Conservation (phyloP, 2,797 vertebrate species). For the Valencia hispanica region DNA sequence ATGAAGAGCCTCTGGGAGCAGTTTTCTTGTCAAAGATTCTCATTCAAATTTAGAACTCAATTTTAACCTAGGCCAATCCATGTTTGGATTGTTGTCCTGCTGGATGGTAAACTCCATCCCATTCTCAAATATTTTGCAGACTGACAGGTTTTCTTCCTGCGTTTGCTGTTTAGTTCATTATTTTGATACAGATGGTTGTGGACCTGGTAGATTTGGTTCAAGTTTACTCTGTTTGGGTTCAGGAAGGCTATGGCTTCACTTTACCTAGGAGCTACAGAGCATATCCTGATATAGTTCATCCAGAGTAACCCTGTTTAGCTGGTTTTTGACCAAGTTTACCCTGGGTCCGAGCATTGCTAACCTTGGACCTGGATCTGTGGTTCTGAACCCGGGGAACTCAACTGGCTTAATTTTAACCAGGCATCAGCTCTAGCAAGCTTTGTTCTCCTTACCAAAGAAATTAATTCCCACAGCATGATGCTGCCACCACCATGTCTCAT, state of each 20-base stretch:
- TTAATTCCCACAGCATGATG: too few relatives aligned
- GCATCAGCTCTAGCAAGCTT: too few relatives aligned
- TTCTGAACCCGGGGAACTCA: too few relatives aligned
- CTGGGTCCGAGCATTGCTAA: background rate
- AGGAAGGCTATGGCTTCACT: background rate
- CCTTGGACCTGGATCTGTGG: too few relatives aligned
- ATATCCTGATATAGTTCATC: background rate
- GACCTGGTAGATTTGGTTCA: background rate
- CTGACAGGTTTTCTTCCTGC: background rate
- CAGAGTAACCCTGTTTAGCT: background rate
- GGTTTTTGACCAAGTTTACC: background rate
- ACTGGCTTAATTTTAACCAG: too few relatives aligned
- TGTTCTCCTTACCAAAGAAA: too few relatives aligned
- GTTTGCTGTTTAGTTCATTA: background rate
- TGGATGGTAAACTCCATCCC: background rate
- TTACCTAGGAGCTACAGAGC: background rate
- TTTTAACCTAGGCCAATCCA: background rate
- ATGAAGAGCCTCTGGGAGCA: background rate
- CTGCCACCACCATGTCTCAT: too few relatives aligned
- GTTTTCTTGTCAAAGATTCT: background rate
- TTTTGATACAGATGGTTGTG: background rate
- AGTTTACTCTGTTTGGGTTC: background rate
- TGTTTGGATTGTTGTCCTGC: background rate
- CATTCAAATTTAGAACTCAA: background rate
- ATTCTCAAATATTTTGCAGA: background rate